Evolutionary conservation across 2,888 invertebrate genomes (phyloP), one percentile per base, ranked within the genome.

Genomic region (Phlogophora meticulosa): DNA sequence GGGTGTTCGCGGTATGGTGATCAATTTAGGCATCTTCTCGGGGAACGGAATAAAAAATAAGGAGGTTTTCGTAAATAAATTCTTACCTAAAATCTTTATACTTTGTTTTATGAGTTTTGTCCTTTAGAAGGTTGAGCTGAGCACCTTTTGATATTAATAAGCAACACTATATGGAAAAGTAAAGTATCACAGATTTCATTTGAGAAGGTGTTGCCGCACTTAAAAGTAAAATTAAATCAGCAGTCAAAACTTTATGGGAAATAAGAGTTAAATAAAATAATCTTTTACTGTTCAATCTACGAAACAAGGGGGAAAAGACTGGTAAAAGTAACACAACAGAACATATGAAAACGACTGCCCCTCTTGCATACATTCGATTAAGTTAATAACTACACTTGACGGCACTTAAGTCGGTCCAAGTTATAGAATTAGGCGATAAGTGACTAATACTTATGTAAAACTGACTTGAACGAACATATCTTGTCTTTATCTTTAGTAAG

Each of bases 341-440:
- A 76, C 83, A 82, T 62, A 87, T 88, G 83, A 85, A 85, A 89
- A 88, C 85, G 80, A 85, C 81, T 83, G 85, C 76, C 76, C 85
- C 81, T 87, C 88, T 87, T 87, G 85, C 90, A 86, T 88, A 90
- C 85, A 85, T 86, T 85, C 82, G 78, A 88, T 84, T 85, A 86
- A 89, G 85, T 88, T 89, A 88, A 89, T 89, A 90, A 86, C 83
- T 80, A 83, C 86, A 87, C 87, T 89, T 87, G 84, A 78, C 72
- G 62, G 80, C 67, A 76, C 60, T 49, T 32, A 46, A 28, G 55
- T 45, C 59, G 69, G 79, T 66, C 13, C 48, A 85, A 87, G 73
- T 70, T 48, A 76, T 15, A 52, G 72, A 72, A 63, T 2, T 17
- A 15, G 60, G 74, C 72, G 72, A 43, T 13, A 24, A 3, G 0